phyloP scores from a whole-genome alignment of 2,888 invertebrate genomes.

The Cantharis lateralis region DNA sequence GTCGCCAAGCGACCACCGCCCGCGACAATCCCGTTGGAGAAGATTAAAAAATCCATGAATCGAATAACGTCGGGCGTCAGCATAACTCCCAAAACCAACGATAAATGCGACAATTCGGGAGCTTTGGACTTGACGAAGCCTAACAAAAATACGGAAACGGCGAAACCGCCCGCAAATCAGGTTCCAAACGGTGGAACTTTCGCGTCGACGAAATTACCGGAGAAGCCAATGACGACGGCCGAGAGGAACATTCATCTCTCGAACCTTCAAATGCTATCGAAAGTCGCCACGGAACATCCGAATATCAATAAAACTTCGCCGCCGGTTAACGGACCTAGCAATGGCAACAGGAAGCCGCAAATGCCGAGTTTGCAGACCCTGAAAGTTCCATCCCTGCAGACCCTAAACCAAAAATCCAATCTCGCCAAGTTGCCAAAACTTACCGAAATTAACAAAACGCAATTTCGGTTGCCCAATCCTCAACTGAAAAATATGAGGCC shows the following conservation, averaged over 20 bases:
- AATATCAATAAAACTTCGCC: constrained; percentile 18
- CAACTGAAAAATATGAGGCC: constrained; percentile 48
- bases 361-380: constrained; percentile 51
- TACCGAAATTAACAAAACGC: constrained; percentile 56
- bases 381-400: constrained; percentile 42
- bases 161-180: constrained; percentile 34
- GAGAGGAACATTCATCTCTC: constrained; percentile 46
- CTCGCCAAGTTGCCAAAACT: constrained; percentile 53
- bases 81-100: constrained; percentile 48
- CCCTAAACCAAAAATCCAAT: constrained; percentile 31
- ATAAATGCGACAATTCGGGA: constrained; percentile 57
- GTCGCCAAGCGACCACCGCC: constrained; percentile 58
- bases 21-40: constrained; percentile 60
- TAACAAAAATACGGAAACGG: constrained; percentile 46
- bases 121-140: constrained; percentile 60
- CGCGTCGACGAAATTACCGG: constrained; percentile 25
- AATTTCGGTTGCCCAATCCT: constrained; percentile 45
- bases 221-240: constrained; percentile 8
- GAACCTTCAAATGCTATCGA: constrained; percentile 62
- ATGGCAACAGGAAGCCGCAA: constrained; percentile 40
- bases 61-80: constrained; percentile 47
- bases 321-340: not conserved
- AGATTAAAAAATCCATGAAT: constrained; percentile 55
- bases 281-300: constrained; percentile 51
- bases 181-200: constrained; percentile 31